Evolutionary conservation across 2,113 vertebrate species (phyloP).

Genomic region (Mionectes macconnelli): DNA sequence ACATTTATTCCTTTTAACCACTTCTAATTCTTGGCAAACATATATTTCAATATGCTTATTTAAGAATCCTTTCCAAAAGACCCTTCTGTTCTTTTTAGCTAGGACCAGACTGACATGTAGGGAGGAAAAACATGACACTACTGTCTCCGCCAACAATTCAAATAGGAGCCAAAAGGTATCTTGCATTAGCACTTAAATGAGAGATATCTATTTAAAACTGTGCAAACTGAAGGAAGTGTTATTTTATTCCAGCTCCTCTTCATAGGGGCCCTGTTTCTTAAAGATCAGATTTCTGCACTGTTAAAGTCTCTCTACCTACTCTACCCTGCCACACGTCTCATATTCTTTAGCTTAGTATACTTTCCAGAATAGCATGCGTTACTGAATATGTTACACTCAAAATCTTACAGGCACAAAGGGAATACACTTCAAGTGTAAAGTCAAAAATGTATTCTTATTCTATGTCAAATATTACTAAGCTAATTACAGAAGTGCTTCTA

Average conservation of each 20-base stretch:
- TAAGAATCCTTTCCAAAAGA: constrained; percentile 10
- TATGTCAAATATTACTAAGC: not conserved
- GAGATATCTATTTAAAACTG: constrained; percentile 17
- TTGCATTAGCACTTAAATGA: constrained; percentile 23
- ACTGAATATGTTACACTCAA: not conserved
- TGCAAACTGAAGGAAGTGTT: not conserved
- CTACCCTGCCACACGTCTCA: constrained; percentile 9
- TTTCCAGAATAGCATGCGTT: not conserved
- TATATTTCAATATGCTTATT: not conserved
- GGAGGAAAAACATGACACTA: constrained; percentile 46
- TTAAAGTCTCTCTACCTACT: not conserved
- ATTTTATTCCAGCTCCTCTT: not conserved
- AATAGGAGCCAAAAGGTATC: constrained; percentile 5
- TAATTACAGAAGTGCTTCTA: not conserved
- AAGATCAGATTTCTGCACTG: not conserved
- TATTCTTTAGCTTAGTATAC: constrained; percentile 2
- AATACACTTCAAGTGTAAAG: not conserved
- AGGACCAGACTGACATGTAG: constrained; percentile 24
- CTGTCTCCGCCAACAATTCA: not conserved
- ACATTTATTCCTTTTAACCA: not conserved
- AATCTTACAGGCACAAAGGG: not conserved
- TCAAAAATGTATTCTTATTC: not conserved
- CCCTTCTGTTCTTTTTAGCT: constrained; percentile 32
- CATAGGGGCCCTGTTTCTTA: not conserved
- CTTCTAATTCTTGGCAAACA: constrained; percentile 28